A percentile compares a stretch with the other conserved stretches of the same genome.
phyloP scores from a whole-genome alignment of 2,797 vertebrate species.

The Phataginus tricuspis region DNA sequence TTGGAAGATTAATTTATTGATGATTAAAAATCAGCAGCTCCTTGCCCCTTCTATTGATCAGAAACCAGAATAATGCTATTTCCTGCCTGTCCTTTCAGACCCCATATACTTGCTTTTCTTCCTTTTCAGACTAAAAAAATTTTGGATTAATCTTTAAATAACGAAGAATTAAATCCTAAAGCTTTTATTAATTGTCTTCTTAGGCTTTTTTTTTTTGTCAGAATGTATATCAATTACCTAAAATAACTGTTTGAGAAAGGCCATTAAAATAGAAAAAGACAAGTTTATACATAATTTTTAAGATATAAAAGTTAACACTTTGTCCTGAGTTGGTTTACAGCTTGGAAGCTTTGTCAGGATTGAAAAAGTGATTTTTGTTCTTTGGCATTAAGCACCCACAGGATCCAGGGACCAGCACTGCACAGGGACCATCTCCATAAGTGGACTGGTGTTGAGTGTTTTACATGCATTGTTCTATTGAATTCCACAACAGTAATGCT shows the following conservation, averaged over 20 bases:
- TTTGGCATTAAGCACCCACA: background rate
- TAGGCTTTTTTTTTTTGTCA: background rate
- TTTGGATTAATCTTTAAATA: slow-evolving; percentile 17
- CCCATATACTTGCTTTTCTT: background rate
- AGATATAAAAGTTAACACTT: background rate
- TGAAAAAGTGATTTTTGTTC: background rate
- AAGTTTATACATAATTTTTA: background rate
- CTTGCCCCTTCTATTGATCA: slow-evolving; percentile 63
- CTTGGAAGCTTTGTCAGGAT: background rate
- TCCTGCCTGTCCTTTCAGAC: slow-evolving; percentile 42
- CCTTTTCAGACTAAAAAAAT: background rate
- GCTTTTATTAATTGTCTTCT: background rate
- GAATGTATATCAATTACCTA: background rate
- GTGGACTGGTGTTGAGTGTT: too few relatives aligned
- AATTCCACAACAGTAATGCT: background rate
- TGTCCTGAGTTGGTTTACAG: background rate
- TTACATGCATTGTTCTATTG: background rate
- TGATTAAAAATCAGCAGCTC: slow-evolving; percentile 68
- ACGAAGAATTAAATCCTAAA: slow-evolving; percentile 33
- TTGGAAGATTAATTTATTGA: slow-evolving; percentile 76
- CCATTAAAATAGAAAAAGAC: background rate
- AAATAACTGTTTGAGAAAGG: background rate
- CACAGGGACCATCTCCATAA: too few relatives aligned
- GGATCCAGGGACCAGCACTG: too few relatives aligned
- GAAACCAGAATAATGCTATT: slow-evolving; percentile 46